Evolutionary conservation across 2,888 invertebrate species (phyloP).

Genomic region (Philonicus albiceps): DNA sequence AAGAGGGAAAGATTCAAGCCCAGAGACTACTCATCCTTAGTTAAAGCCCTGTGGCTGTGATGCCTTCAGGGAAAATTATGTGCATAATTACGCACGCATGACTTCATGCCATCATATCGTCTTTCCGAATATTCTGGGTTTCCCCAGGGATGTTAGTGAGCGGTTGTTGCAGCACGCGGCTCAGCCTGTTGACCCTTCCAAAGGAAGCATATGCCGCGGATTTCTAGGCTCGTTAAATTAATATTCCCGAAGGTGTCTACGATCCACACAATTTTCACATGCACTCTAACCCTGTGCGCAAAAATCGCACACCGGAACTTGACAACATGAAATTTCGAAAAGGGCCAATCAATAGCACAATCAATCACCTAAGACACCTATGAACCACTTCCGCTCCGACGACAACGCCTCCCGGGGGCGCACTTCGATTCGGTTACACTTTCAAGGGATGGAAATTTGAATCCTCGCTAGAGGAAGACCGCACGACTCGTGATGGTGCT

Average conservation of each 20-base stretch:
- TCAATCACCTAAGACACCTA: constrained; percentile 7
- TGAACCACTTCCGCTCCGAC: background rate
- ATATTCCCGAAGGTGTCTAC: background rate
- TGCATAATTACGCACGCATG: constrained; percentile 34
- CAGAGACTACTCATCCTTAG: background rate
- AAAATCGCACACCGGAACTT: background rate
- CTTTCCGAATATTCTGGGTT: constrained; percentile 29
- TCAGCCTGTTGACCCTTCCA: background rate
- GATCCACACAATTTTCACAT: background rate
- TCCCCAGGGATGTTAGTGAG: constrained; percentile 12
- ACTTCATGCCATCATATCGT: constrained; percentile 28
- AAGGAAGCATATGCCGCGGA: constrained; percentile 4
- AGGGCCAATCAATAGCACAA: background rate
- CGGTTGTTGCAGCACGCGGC: background rate
- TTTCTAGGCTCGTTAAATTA: background rate
- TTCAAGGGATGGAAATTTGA: constrained; percentile 6
- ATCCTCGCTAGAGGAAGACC: background rate
- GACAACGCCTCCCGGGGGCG: background rate
- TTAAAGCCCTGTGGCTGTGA: background rate
- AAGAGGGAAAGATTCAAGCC: background rate
- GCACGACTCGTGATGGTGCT: background rate
- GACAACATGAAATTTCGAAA: background rate
- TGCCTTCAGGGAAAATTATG: background rate
- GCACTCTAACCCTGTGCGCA: background rate
- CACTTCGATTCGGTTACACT: background rate